Conservation (phyloP, 1,140 invertebrate species). For the Listronotus oregonensis region DNA sequence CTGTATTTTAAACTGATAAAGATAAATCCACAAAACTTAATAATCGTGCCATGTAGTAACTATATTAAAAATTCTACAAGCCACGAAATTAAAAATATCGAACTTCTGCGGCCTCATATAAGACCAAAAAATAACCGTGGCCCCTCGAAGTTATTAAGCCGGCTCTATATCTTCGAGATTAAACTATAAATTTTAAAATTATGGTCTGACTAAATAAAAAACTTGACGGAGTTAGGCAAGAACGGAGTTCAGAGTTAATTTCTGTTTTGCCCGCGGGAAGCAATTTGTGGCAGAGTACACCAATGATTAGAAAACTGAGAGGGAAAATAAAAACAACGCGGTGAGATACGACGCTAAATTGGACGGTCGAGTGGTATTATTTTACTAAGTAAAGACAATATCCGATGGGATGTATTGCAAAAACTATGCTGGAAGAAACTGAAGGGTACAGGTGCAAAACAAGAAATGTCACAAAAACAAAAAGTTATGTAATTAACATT, state of each 20-base stretch:
- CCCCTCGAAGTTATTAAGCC: slow-evolving; percentile 15
- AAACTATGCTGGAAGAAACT: too few relatives aligned
- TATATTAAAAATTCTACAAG: too few relatives aligned
- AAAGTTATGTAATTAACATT: too few relatives aligned
- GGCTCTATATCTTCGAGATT: slow-evolving; percentile 24
- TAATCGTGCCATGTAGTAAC: too few relatives aligned
- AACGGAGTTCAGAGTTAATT: slow-evolving; percentile 19
- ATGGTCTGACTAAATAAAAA: slow-evolving; percentile 25
- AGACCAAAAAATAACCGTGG: slow-evolving; percentile 7
- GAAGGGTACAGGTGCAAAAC: too few relatives aligned
- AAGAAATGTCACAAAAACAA: too few relatives aligned
- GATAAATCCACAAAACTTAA: too few relatives aligned
- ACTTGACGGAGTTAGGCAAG: background rate
- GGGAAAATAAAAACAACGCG: slow-evolving; percentile 12
- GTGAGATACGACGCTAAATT: too few relatives aligned
- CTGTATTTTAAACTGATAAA: too few relatives aligned
- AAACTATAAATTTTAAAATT: slow-evolving; percentile 27
- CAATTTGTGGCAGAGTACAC: slow-evolving; percentile 9
- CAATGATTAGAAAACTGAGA: slow-evolving; percentile 27
- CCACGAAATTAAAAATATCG: background rate
- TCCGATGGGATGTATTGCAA: too few relatives aligned
- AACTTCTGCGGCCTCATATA: slow-evolving; percentile 13
- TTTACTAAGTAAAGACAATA: too few relatives aligned
- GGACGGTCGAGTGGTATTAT: too few relatives aligned
- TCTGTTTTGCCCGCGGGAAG: slow-evolving; percentile 22